phyloP scores from a whole-genome alignment of 2,113 vertebrate genomes.

The Climacteris rufus region DNA sequence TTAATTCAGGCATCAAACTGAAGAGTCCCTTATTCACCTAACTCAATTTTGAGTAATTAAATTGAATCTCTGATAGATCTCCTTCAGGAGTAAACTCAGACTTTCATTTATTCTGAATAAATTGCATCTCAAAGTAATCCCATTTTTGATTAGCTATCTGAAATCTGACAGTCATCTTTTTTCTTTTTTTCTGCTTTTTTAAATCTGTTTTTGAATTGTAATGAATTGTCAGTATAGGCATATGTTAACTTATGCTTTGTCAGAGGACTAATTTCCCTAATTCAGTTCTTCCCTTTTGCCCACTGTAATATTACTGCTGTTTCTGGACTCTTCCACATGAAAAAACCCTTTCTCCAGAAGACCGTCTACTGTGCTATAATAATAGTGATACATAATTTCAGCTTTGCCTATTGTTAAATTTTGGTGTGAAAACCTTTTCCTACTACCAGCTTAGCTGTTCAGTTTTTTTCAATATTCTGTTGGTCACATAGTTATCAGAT shows the following conservation, averaged over 20 bases:
- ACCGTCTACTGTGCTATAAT: not conserved
- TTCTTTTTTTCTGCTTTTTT: not conserved
- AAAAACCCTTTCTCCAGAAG: not conserved
- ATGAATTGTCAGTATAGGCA: not conserved
- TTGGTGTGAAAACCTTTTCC: not conserved
- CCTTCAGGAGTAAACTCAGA: not conserved
- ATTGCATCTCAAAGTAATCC: not conserved
- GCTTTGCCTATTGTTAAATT: not conserved
- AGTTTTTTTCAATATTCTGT: not conserved
- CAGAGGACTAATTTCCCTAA: not conserved
- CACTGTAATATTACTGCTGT: not conserved
- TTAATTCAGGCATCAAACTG: not conserved
- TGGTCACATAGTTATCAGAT: not conserved
- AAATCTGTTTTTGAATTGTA: not conserved
- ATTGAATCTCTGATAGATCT: not conserved
- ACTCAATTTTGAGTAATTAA: not conserved
- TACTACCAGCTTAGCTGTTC: not conserved
- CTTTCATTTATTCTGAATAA: slow-evolving; percentile 27
- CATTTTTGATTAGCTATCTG: not conserved
- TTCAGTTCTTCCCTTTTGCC: not conserved
- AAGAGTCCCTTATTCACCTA: not conserved
- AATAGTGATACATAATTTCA: not conserved
- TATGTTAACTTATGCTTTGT: not conserved
- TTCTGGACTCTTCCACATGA: not conserved
- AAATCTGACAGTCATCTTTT: not conserved